Evolutionary conservation across 1,140 invertebrate species (phyloP), one percentile per base, ranked within the genome.

Genomic region (Drosophila pandora): DNA sequence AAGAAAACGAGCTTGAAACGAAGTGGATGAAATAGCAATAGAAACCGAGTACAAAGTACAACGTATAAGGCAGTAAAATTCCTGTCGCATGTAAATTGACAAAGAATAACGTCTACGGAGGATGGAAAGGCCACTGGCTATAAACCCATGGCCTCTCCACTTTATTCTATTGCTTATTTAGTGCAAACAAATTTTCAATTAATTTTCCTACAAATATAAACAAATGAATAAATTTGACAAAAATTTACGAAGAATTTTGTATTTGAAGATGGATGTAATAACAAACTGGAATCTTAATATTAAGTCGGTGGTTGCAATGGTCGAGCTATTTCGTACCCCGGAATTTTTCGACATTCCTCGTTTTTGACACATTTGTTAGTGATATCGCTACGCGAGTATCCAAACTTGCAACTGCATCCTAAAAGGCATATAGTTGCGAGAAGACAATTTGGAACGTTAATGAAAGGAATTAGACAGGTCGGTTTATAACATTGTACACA

Each of bases 361-460:
- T n/a, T 37, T 37, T n/a, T 41, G n/a, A 85, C 45, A 73, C 81
- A 84, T 7, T 23, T 17, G 1, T 28, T 13, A 9, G 50, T 59
- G 8, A 13, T 1, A 62, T 78, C 82, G 17, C 61, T 12, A 1
- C 82, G 74, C 22, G 81, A 13, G 59, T 68, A 75, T 22, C 78
- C 82, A 6, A 49, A 58, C n/a, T 50, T 74, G 58, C 81, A 85
- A 43, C 25, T 41, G 22, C 81, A 85, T 28, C 77, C 81, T 22
- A 85, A 37, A 0, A 34, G 12, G 23, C 82, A 85, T 10, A 21
- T 2, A 0, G 0, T 0, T 2, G 17, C 2, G 28, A 54, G 71
- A 9, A 0, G 2, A 17, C 68, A 76, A 2, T 3, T 0, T 0
- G 25, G 2, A 5, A 67, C 39, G 1, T 5, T 0, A 7, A 22